Conservation (phyloP, 2,888 invertebrate genomes). For the Stenchaetothrips biformis region DNA sequence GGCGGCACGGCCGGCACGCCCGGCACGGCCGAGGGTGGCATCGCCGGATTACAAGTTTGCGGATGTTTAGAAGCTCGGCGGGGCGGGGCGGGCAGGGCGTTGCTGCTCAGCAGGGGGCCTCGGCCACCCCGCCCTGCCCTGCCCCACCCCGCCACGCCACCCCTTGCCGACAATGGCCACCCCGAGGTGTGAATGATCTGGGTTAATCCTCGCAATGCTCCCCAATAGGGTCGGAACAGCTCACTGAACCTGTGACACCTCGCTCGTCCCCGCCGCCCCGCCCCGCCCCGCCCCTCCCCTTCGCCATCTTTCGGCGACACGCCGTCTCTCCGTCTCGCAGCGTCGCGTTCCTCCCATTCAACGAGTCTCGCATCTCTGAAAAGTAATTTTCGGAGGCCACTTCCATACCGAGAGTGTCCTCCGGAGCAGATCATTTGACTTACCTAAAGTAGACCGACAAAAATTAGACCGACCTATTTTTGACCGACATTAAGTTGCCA, state of each 20-base stretch:
- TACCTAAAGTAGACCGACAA: no score
- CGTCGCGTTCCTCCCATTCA: no score
- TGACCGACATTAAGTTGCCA: no score
- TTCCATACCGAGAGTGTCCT: no score
- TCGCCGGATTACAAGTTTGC: constrained; percentile 1
- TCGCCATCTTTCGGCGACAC: background rate
- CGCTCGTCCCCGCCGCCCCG: no score
- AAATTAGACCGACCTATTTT: no score
- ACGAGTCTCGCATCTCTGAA: no score
- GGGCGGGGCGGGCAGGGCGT: background rate
- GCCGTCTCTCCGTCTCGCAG: background rate
- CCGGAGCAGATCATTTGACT: no score
- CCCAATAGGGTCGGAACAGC: no score
- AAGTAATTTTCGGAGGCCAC: no score
- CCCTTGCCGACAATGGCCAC: background rate
- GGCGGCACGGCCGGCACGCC: no score
- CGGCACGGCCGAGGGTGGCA: background rate
- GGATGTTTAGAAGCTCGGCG: background rate
- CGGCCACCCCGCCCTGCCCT: background rate
- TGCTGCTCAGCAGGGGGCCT: background rate
- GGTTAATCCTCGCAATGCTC: background rate
- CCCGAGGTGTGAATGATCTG: background rate
- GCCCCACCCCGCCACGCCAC: background rate
- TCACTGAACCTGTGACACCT: no score
- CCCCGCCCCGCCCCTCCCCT: background rate